Evolutionary conservation across 2,797 vertebrate genomes (phyloP).

Genomic region (Melanogrammus aeglefinus): DNA sequence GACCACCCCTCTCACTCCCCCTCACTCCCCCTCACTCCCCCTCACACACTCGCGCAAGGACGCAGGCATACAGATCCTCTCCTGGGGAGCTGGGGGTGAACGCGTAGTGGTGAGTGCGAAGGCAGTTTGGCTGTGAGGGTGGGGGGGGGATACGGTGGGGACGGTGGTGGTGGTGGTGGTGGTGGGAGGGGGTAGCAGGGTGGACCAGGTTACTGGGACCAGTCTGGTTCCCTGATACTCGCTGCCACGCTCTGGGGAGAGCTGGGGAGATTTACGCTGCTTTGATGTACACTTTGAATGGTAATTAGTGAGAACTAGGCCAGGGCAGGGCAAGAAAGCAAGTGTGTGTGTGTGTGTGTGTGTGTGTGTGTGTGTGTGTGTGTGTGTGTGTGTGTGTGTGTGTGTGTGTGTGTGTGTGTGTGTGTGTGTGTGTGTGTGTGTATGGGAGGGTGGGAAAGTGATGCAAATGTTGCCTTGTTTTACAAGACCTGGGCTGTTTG

Average conservation of each 20-base stretch:
- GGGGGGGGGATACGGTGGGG: conserved; percentile 18
- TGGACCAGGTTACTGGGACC: conserved; percentile 16
- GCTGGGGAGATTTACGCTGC: conserved; percentile 58
- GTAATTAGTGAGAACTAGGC: conserved; percentile 77
- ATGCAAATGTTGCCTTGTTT: not conserved
- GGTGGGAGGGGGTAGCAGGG: conserved; percentile 25
- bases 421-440: conserved; percentile 27
- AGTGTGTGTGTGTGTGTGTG: conserved; percentile 30
- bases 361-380: conserved; percentile 20
- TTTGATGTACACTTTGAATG: conserved; percentile 75
- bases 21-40: conserved; percentile 4
- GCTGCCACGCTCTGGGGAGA: conserved; percentile 40
- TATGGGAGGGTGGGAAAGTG: not conserved
- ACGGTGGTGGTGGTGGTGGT: not conserved
- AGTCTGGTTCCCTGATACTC: conserved; percentile 49
- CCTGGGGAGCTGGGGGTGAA: not conserved
- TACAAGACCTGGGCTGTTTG: conserved; percentile 17
- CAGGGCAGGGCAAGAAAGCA: conserved; percentile 70
- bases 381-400: no score
- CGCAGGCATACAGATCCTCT: not conserved
- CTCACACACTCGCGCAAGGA: conserved; percentile 9
- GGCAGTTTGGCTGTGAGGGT: not conserved
- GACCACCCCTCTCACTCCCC: conserved; percentile 24
- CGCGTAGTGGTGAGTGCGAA: not conserved
- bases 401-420: conserved; percentile 22